A percentile compares a stretch with the other conserved stretches of the same genome.
Conservation (phyloP, 2,797 vertebrate species). For the Platyrinchus mystaceus region DNA sequence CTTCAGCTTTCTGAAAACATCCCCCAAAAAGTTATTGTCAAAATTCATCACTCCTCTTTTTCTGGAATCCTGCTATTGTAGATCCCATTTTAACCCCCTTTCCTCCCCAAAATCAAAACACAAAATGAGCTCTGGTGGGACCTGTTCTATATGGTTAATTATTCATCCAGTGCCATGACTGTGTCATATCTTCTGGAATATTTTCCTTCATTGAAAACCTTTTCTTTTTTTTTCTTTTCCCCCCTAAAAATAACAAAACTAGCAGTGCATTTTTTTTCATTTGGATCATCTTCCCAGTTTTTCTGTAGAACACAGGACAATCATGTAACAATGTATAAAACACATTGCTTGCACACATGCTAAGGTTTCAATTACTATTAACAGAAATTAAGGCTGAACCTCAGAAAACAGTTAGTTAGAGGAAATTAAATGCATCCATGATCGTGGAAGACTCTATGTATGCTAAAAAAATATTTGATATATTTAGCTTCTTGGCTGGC, state of each 20-base stretch:
- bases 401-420: neutral
- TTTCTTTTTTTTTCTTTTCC: accelerated
- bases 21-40: neutral
- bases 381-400: neutral
- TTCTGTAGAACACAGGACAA: neutral
- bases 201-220: neutral
- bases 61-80: neutral
- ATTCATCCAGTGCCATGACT: neutral
- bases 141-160: neutral
- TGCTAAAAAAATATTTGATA: neutral
- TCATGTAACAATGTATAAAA: neutral
- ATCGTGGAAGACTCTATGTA: neutral
- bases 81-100: neutral
- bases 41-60: neutral
- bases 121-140: neutral
- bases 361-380: neutral
- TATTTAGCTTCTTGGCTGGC: neutral
- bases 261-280: neutral
- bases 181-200: neutral
- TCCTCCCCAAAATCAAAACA: neutral
- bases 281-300: neutral
- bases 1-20: neutral
- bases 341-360: neutral
- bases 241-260: neutral
- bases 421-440: neutral